Base-by-base conservation (phyloP, 2,113 vertebrate species). In the Lophius piscatorius region DNA sequence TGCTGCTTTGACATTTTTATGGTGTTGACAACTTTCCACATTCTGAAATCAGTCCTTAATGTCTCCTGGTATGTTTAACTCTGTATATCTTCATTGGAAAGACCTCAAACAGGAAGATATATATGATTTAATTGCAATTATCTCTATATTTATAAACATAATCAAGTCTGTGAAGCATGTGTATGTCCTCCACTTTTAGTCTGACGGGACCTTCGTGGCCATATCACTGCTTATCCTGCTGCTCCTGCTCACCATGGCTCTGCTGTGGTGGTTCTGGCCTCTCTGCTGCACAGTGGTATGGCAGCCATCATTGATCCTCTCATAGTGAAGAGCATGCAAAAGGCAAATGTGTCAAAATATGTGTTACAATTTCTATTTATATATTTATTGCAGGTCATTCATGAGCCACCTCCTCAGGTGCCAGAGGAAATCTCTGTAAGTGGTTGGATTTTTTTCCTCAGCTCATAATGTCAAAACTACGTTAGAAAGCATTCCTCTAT, bases 191-290 rank as follows among this genome's bases (percentile, higher is more conserved):
- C 29, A 4, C 1, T n/a, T 54, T n/a, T 1, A 99, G 97, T 95
- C 95, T 0, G 95, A 98, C 0, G 97, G 97, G 60, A 98, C 92
- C 20, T 94, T 96, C 76, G 91, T 99, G 91, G 96, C 94, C 1
- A 92, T 98, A 0, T 94, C 94, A 1, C 73, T 99, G 79, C 85
- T 99, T 61, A 93, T 98, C 80, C 93, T 99, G 24, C 92, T 98
- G 78, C 90, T 98, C 2, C 90, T 99, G 42, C 82, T 99, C 83
- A 91, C 88, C 0, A n/a, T 97, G 72, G 91, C 75, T 2, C 88
- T 98, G 21, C 91, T 99, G 31, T 99, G 97, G 97, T 99, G 97
- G 97, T 99, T 99, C 90, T 99, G 97, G 97, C 97, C 97, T 2
- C 95, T 99, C 10, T 99, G 97, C 88, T 99, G 97, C 87, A 99